Conservation (phyloP, 2,888 invertebrate genomes). For the Lasioglossum morio region DNA sequence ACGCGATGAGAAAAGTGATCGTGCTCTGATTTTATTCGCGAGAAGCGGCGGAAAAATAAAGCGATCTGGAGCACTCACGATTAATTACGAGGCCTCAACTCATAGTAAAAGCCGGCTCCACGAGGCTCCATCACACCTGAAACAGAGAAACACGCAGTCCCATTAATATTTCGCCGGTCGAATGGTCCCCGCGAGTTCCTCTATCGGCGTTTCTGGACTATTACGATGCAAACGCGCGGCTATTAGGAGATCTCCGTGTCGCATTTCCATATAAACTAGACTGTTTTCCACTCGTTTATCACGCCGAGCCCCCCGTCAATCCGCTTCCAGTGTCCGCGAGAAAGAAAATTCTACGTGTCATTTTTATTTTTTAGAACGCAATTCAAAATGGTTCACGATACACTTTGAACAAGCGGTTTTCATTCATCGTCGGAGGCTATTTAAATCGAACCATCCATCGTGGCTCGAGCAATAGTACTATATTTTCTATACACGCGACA, state of each 20-base stretch:
- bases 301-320: not conserved
- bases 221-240: slow-evolving; percentile 48
- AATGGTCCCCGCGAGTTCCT: slow-evolving; percentile 37
- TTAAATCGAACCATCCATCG: too few relatives aligned
- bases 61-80: slow-evolving; percentile 75
- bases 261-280: slow-evolving; percentile 43
- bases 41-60: not conserved
- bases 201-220: slow-evolving; percentile 44
- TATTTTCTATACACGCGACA: too few relatives aligned
- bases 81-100: slow-evolving; percentile 83
- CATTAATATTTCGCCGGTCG: slow-evolving; percentile 55
- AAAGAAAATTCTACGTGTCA: not conserved
- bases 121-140: slow-evolving; percentile 81
- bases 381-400: not conserved
- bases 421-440: too few relatives aligned
- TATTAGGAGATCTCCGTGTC: slow-evolving; percentile 48
- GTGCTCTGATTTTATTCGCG: not conserved
- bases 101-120: slow-evolving; percentile 81
- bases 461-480: too few relatives aligned
- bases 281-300: slow-evolving; percentile 40
- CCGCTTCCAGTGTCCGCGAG: not conserved
- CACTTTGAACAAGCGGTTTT: too few relatives aligned
- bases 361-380: too few relatives aligned
- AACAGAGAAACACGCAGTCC: slow-evolving; percentile 71
- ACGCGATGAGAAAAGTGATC: not conserved